Conservation (phyloP, 2,113 vertebrate genomes). For the Tragelaphus strepsiceros region DNA sequence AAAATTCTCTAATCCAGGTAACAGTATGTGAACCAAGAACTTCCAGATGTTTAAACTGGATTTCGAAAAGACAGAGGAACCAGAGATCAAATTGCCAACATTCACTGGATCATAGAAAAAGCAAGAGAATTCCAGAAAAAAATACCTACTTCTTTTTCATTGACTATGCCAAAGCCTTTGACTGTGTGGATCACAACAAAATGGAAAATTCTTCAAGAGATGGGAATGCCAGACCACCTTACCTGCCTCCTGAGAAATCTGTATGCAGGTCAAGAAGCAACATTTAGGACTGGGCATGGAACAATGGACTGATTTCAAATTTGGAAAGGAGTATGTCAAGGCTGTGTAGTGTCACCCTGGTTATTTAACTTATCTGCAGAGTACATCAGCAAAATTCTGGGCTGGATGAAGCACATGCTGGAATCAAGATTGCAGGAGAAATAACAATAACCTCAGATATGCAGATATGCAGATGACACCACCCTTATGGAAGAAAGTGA, state of each 20-base stretch:
- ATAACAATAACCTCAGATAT: background rate
- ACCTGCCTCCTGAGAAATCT: background rate
- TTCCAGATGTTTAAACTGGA: background rate
- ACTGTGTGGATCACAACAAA: too few species aligned
- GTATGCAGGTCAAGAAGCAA: background rate
- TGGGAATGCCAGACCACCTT: background rate
- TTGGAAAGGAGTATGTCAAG: background rate
- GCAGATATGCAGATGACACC: background rate
- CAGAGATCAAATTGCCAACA: background rate
- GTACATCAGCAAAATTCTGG: background rate
- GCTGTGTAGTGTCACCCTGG: background rate
- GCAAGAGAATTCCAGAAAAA: background rate
- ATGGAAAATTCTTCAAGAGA: background rate
- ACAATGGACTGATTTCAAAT: background rate
- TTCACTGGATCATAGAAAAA: background rate
- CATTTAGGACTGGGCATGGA: background rate
- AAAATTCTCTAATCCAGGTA: too few species aligned
- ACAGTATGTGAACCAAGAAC: background rate
- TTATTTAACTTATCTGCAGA: background rate
- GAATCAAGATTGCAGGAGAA: background rate
- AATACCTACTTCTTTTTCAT: background rate
- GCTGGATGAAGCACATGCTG: background rate
- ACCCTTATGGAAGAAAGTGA: background rate
- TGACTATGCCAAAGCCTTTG: too few species aligned
- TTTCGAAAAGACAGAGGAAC: background rate